Conservation (phyloP, 1,140 invertebrate genomes). For the Parapsyche elsis region DNA sequence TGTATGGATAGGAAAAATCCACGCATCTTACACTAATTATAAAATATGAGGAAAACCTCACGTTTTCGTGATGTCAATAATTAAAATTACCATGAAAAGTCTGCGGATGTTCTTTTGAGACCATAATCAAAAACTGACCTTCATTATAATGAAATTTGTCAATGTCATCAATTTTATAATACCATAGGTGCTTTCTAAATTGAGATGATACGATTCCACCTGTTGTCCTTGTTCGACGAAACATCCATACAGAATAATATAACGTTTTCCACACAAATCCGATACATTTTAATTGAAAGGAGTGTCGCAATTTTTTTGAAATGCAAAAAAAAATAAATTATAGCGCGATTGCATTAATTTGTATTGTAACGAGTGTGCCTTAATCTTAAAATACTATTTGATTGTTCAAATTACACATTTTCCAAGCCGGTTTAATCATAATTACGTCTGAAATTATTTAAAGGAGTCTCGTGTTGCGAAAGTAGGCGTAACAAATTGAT, state of each 20-base stretch:
- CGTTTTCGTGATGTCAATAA: no score
- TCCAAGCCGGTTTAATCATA: background rate
- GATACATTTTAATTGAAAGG: no score
- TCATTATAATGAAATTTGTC: constrained; percentile 11
- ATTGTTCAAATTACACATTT: constrained; percentile 14
- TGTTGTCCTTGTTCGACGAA: background rate
- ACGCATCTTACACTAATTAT: no score
- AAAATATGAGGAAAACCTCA: no score
- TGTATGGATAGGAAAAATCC: no score
- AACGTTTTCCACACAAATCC: no score
- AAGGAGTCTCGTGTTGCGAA: background rate
- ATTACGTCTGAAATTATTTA: constrained; percentile 17
- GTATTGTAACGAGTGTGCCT: background rate
- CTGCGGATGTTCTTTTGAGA: no score
- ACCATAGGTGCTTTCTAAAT: constrained; percentile 3
- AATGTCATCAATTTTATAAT: background rate
- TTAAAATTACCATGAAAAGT: no score
- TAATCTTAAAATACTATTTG: no score
- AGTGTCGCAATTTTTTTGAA: no score
- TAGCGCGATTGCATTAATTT: constrained; percentile 1
- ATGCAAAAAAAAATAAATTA: no score
- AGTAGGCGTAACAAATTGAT: constrained; percentile 20
- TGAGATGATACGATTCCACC: constrained; percentile 6
- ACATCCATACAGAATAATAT: no score
- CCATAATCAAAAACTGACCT: background rate